Evolutionary conservation across 2,113 vertebrate genomes (phyloP).

Genomic region (Procavia capensis): DNA sequence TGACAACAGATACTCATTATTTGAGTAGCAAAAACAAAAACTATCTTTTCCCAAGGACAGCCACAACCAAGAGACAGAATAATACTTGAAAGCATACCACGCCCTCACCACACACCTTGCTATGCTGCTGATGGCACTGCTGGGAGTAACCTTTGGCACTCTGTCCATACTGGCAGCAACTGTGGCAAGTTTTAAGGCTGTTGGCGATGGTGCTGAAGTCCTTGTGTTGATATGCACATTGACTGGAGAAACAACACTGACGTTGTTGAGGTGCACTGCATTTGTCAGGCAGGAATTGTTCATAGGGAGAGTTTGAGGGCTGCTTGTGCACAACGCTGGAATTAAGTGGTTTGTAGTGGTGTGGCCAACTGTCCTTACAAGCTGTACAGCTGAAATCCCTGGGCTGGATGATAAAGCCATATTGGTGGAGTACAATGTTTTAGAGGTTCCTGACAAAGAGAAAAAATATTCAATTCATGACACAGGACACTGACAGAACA

Average conservation of each 20-base stretch:
- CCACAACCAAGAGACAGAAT: not conserved
- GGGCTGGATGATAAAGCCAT: conserved; percentile 91
- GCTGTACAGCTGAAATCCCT: conserved; percentile 91
- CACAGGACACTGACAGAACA: conserved; percentile 20
- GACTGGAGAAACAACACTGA: conserved; percentile 94
- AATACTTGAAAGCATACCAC: not conserved
- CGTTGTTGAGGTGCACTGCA: conserved; percentile 91
- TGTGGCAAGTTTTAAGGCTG: conserved; percentile 97
- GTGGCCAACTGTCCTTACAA: conserved; percentile 92
- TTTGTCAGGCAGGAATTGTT: conserved; percentile 92
- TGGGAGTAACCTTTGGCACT: conserved; percentile 94
- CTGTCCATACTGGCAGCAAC: conserved; percentile 94
- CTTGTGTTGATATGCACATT: conserved; percentile 93
- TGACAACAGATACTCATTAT: not conserved
- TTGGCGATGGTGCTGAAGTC: conserved; percentile 93
- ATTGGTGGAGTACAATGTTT: conserved; percentile 92
- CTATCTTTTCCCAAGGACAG: not conserved
- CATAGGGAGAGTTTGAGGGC: conserved; percentile 92
- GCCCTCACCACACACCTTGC: conserved; percentile 86
- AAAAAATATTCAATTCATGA: not conserved
- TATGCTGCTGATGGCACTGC: conserved; percentile 94
- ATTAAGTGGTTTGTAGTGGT: conserved; percentile 91
- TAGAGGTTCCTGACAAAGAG: conserved; percentile 88
- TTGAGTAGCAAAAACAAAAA: not conserved
- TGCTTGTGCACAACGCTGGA: conserved; percentile 91